A percentile compares a stretch with the other conserved stretches of the same genome.
Conservation (phyloP, 2,888 invertebrate species). For the Crossocerus cetratus region DNA sequence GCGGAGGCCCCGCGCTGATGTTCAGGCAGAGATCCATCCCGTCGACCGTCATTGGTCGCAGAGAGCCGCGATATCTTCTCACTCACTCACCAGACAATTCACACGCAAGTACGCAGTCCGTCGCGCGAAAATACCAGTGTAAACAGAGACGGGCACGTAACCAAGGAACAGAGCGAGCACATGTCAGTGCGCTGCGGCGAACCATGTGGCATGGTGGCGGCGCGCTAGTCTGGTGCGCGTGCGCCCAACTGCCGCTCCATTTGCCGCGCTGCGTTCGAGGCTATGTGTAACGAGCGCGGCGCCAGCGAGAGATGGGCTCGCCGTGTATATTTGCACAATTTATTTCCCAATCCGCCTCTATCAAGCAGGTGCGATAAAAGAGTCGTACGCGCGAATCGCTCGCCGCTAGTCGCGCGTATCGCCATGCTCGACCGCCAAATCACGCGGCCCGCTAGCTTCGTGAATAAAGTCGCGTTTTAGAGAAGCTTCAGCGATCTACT, state of each 20-base stretch:
- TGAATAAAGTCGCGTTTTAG: neutral
- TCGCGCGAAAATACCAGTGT: neutral
- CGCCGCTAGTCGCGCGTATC: neutral
- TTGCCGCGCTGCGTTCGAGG: constrained; percentile 29
- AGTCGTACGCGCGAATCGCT: neutral
- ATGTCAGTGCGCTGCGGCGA: constrained; percentile 16
- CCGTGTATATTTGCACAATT: constrained; percentile 6
- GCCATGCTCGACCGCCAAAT: neutral
- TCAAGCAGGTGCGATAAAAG: neutral
- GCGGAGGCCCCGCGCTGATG: constrained; percentile 55
- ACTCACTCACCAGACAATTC: constrained; percentile 1
- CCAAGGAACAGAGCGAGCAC: constrained; percentile 41
- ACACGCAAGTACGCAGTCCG: constrained; percentile 1
- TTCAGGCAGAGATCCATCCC: constrained; percentile 72
- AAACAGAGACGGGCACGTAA: constrained; percentile 1
- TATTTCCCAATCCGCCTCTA: constrained; percentile 2
- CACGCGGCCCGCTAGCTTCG: neutral
- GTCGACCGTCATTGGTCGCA: constrained; percentile 58
- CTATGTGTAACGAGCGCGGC: neutral
- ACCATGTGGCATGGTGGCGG: neutral
- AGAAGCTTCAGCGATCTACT: no score
- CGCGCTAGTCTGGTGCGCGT: constrained; percentile 32
- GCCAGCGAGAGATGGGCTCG: no score
- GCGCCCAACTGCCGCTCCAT: constrained; percentile 5
- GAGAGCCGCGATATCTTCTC: neutral